A percentile compares a stretch with the other conserved stretches of the same genome.
phyloP scores from a whole-genome alignment of 2,113 vertebrate genomes.

The Bagarius yarrelli region DNA sequence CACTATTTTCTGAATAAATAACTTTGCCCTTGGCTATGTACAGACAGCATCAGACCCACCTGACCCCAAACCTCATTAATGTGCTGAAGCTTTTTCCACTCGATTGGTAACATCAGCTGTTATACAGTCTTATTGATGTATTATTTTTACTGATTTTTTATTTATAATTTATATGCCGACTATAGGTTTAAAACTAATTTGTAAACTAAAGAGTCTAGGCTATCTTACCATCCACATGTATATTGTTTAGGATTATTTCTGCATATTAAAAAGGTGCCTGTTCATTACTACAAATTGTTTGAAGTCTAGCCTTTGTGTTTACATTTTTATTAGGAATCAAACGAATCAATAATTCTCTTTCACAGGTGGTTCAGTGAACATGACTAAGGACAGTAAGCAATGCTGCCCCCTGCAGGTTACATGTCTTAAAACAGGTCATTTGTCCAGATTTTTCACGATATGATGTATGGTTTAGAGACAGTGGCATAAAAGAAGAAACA shows the following conservation, averaged over 20 bases:
- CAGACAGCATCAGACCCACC: constrained; percentile 28
- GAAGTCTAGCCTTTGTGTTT: neutral
- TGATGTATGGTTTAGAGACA: too few species aligned
- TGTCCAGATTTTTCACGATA: neutral
- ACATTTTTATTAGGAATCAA: neutral
- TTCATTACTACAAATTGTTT: neutral
- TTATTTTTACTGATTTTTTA: neutral
- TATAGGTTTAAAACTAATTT: neutral
- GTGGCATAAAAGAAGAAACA: too few species aligned
- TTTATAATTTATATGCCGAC: neutral
- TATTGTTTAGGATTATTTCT: neutral
- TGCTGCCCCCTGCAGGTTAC: constrained; percentile 62
- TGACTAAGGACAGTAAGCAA: constrained; percentile 47
- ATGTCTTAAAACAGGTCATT: constrained; percentile 25
- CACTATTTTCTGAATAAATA: constrained; percentile 28
- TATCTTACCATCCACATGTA: neutral
- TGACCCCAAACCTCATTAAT: constrained; percentile 34
- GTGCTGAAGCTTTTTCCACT: constrained; percentile 27
- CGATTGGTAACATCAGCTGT: too few species aligned
- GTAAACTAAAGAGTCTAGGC: neutral
- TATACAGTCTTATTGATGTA: too few species aligned
- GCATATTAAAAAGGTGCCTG: neutral
- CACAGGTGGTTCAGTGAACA: neutral
- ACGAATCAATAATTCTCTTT: neutral
- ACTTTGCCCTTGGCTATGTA: constrained; percentile 22